These are phyloP conservation scores for Antheraea pernyi DNA, from an alignment of 1,140 invertebrate genomes.

Conservation along the genomic window DNA sequence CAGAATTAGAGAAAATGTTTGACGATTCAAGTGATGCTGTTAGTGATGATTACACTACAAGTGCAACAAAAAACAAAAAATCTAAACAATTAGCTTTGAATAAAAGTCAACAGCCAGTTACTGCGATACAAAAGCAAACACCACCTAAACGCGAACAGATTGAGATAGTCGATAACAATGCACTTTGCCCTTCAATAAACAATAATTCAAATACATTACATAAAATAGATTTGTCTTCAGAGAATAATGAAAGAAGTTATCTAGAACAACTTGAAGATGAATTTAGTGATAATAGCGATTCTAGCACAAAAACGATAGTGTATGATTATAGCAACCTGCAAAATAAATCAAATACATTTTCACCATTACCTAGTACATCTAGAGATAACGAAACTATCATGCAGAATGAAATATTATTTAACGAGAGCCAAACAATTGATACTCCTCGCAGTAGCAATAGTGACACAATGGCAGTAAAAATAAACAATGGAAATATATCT, in stretches of 20 bases:
- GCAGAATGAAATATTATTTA: conserved; percentile 28
- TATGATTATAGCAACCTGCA: conserved; percentile 22
- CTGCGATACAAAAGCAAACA: no score
- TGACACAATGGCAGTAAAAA: no score
- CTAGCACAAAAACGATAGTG: conserved; percentile 32
- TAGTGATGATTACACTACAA: conserved; percentile 19
- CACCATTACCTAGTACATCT: conserved; percentile 41
- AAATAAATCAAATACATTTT: conserved; percentile 19
- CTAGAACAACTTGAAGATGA: conserved; percentile 23
- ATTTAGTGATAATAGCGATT: conserved; percentile 21
- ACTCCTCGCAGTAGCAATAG: no score
- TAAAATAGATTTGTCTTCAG: no score
- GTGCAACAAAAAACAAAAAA: background rate
- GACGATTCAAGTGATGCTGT: conserved; percentile 17
- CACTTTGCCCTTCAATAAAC: background rate
- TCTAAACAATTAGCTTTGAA: no score
- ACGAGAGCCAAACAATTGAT: no score
- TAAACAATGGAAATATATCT: no score
- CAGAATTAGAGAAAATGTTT: conserved; percentile 37
- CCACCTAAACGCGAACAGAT: no score
- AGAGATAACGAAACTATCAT: conserved; percentile 28
- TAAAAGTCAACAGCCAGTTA: no score
- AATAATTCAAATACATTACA: background rate
- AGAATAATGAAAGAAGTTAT: conserved; percentile 20
- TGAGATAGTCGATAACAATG: background rate